phyloP scores from a whole-genome alignment of 2,797 vertebrate genomes.

The Avahi laniger region DNA sequence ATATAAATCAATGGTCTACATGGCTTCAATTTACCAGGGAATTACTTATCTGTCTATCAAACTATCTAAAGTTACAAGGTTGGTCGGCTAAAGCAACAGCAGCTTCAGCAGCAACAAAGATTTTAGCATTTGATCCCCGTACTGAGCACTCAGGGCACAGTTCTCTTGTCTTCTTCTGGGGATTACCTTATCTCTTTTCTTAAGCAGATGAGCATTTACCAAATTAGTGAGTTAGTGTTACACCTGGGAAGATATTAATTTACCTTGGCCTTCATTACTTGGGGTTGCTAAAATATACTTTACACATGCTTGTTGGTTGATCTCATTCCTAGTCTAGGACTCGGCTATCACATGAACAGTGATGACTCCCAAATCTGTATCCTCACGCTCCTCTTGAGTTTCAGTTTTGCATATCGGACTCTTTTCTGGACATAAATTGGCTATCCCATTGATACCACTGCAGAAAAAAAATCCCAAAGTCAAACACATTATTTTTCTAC shows the following conservation, averaged over 20 bases:
- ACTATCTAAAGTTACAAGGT: conserved; percentile 44
- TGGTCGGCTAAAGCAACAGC: not conserved
- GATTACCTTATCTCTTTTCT: conserved; percentile 47
- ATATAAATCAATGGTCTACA: conserved; percentile 3
- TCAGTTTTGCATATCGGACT: not conserved
- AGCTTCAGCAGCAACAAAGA: not conserved
- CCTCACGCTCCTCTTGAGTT: not conserved
- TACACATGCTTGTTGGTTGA: not conserved
- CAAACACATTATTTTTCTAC: not conserved
- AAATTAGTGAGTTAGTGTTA: conserved; percentile 57
- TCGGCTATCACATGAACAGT: not conserved
- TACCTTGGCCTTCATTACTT: conserved; percentile 28
- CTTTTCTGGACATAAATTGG: not conserved
- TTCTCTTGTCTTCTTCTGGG: not conserved
- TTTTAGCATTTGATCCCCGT: not conserved
- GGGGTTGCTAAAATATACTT: not conserved
- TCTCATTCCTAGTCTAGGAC: not conserved
- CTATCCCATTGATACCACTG: not conserved
- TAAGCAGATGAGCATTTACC: conserved; percentile 32
- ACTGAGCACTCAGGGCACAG: not conserved
- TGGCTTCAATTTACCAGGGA: conserved; percentile 33
- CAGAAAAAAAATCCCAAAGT: not conserved
- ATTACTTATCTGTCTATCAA: conserved; percentile 28
- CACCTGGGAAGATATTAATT: conserved; percentile 15
- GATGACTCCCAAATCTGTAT: not conserved